Percentiles rank a stretch among this genome's conserved stretches.
These are phyloP conservation scores for Heterodera carotae DNA, from an alignment of 1,140 invertebrate species.

Conservation along the genomic window DNA sequence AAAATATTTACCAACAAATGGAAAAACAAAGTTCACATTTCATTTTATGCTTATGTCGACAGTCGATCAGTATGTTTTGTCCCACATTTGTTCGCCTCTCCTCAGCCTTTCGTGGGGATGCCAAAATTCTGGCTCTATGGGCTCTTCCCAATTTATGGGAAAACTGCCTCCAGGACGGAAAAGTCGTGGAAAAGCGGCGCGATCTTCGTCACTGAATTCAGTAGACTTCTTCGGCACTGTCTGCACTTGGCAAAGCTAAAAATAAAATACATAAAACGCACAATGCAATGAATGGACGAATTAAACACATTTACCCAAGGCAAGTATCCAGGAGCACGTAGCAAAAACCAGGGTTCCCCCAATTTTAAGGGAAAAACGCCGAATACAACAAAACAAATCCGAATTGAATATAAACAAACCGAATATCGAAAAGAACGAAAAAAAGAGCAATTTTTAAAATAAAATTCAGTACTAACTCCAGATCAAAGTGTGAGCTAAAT, in stretches of 20 bases:
- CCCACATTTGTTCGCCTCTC: constrained; percentile 25
- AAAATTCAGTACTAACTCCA: too few relatives aligned
- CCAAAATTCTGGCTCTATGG: constrained; percentile 33
- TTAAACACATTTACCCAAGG: too few relatives aligned
- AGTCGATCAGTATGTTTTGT: constrained; percentile 13
- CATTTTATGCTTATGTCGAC: too few relatives aligned
- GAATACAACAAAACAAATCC: too few relatives aligned
- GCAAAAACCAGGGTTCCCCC: too few relatives aligned
- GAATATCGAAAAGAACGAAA: too few relatives aligned
- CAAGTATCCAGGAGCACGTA: too few relatives aligned
- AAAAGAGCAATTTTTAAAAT: too few relatives aligned
- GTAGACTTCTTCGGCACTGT: constrained; percentile 59
- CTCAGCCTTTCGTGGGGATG: constrained; percentile 22
- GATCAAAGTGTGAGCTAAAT: too few relatives aligned
- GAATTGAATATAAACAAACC: too few relatives aligned
- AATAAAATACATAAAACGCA: constrained; percentile 15
- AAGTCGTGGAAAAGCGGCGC: constrained; percentile 53
- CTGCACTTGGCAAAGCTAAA: constrained; percentile 59
- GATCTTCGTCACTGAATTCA: constrained; percentile 60
- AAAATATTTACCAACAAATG: too few relatives aligned
- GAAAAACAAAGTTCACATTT: constrained; percentile 1
- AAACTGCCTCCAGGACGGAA: constrained; percentile 43
- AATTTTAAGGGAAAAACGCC: too few relatives aligned
- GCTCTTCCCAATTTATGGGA: constrained; percentile 53
- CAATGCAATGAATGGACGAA: not conserved